Base-by-base conservation (phyloP, 2,113 vertebrate genomes). In the Recurvirostra avosetta region DNA sequence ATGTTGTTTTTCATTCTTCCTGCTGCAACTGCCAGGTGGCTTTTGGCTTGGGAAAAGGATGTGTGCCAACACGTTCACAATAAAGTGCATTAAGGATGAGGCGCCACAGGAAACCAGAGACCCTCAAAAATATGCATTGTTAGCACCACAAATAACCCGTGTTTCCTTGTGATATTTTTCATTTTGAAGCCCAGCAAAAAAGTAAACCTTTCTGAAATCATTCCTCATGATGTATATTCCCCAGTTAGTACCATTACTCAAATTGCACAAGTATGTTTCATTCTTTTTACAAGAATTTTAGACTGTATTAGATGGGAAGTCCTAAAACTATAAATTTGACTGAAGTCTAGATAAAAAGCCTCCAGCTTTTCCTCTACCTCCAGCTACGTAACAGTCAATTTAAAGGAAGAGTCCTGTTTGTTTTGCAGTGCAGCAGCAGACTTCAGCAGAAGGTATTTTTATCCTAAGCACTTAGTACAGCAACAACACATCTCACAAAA, bases 31-130 rank as follows among this genome's bases (percentile, higher is more conserved):
- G 77, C 81, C 93, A 93, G 74, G 89, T 90, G 94, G 77, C 77
- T 92, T 87, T 76, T 86, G 94, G 86, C 92, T 94, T 86, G 95
- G 93, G 93, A 90, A 88, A 94, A 94, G 89, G 91, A 94, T 76
- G 74, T 88, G 70, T 96, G 85, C 87, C 94, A 96, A 92, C 85
- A 84, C 1, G 0, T 34, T 66, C 89, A 79, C 86, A 96, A 82
- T 70, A 53, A 66, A 82, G 63, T 47, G 58, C 81, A 92, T 74
- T 27, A 43, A 94, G 91, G 92, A 95, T 82, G 89, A 92, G 86
- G 86, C 12, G 0, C 80, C 87, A 70, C 81, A 95, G 92, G 94
- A 96, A 96, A 95, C 84, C 74, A 83, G 95, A 94, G 84, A 95
- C 86, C 89, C 89, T 91, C 73, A 80, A n/a, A 91, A 94, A 85